phyloP scores from a whole-genome alignment of 2,113 vertebrate genomes.

The Zonotrichia leucophrys region DNA sequence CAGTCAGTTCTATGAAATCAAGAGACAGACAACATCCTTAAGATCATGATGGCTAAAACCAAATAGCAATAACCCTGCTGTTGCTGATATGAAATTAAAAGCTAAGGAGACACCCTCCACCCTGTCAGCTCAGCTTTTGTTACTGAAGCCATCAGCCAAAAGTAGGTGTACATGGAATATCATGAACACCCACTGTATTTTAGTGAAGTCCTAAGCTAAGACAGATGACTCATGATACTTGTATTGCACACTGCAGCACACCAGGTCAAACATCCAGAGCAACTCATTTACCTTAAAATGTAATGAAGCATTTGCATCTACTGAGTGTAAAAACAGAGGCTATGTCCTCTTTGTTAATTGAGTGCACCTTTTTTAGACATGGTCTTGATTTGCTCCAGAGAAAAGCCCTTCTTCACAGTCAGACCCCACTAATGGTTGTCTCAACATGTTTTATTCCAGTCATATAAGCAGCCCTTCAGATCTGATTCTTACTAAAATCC shows the following conservation, averaged over 20 bases:
- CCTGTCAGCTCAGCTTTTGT: background rate
- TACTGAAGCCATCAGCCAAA: background rate
- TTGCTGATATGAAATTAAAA: background rate
- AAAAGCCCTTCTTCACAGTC: background rate
- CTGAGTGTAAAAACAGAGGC: background rate
- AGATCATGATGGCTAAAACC: background rate
- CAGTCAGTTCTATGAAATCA: background rate
- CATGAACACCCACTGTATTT: background rate
- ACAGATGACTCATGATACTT: background rate
- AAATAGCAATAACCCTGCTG: background rate
- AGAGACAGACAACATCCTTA: background rate
- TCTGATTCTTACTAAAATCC: background rate
- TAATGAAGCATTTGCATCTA: background rate
- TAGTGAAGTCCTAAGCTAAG: background rate
- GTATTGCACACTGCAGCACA: background rate
- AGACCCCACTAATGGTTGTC: background rate
- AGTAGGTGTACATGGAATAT: background rate
- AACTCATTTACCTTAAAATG: background rate
- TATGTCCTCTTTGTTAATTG: background rate
- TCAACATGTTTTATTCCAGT: background rate
- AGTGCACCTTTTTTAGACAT: background rate
- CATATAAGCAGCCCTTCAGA: background rate
- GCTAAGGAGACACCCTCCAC: background rate
- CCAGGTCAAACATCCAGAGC: background rate
- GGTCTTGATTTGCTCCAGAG: background rate